These are phyloP conservation scores for Semnornis frantzii DNA, from an alignment of 2,113 vertebrate genomes.

Conservation along the genomic window DNA sequence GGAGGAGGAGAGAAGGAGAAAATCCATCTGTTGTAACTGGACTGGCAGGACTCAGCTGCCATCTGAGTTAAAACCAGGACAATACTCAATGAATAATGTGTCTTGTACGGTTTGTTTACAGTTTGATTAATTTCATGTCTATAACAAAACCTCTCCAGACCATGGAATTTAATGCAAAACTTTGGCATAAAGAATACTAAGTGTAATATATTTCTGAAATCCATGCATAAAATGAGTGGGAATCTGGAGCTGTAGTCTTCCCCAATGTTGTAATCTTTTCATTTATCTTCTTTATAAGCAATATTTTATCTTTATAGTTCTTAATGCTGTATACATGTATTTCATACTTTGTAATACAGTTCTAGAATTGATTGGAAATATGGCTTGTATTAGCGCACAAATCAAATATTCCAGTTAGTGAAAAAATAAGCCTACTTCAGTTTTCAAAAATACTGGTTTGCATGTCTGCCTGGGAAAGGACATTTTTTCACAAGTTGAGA, in stretches of 20 bases:
- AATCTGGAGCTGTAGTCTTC: neutral
- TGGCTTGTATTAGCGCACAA: neutral
- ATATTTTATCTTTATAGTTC: neutral
- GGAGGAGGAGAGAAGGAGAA: no score
- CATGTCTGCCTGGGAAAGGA: neutral
- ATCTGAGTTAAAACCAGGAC: no score
- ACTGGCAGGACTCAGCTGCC: no score
- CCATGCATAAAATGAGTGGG: neutral
- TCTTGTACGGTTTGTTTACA: neutral
- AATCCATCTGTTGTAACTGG: no score
- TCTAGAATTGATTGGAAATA: neutral
- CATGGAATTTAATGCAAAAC: neutral
- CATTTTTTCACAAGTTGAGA: neutral
- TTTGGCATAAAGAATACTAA: neutral
- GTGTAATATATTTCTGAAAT: neutral
- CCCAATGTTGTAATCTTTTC: neutral
- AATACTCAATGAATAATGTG: neutral
- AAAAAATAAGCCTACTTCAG: slow-evolving; percentile 1
- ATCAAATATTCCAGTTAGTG: slow-evolving; percentile 31
- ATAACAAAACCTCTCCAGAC: neutral
- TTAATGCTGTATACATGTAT: neutral
- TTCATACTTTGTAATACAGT: neutral
- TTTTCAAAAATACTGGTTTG: neutral
- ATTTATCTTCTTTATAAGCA: neutral
- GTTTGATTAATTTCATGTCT: neutral